A percentile compares a stretch with the other conserved stretches of the same genome.
Conservation (phyloP, 2,797 vertebrate genomes). For the Protosalanx chinensis region DNA sequence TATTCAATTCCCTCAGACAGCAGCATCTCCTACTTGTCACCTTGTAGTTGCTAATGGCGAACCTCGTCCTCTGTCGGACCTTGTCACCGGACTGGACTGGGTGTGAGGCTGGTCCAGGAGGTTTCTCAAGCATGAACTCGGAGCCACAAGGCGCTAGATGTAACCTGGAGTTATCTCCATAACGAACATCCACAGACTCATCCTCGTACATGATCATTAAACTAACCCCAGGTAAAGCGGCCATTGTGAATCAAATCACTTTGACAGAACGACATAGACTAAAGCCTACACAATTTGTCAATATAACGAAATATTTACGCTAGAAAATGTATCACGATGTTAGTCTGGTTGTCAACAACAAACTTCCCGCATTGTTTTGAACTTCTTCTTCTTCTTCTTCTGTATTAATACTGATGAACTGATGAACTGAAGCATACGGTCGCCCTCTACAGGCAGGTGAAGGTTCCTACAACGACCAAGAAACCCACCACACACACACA, state of each 20-base stretch:
- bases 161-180: constrained; percentile 66
- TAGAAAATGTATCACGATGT: neutral
- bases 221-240: constrained; percentile 36
- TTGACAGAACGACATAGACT: neutral
- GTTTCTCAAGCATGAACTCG: constrained; percentile 78
- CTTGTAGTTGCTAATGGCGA: constrained; percentile 78
- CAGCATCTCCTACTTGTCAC: constrained; percentile 50
- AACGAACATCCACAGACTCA: constrained; percentile 77
- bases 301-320: neutral
- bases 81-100: constrained; percentile 65
- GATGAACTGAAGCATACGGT: neutral
- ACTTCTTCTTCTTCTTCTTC: constrained; percentile 5
- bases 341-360: neutral
- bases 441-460: neutral
- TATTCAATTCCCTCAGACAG: neutral
- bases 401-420: neutral
- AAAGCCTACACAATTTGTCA: neutral
- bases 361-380: constrained; percentile 3
- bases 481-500: neutral
- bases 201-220: constrained; percentile 79
- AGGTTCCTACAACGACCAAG: neutral
- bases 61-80: constrained; percentile 79
- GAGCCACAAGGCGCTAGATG: constrained; percentile 84
- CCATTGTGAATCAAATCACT: constrained; percentile 36
- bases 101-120: constrained; percentile 55